A percentile compares a stretch with the other conserved stretches of the same genome.
These are phyloP conservation scores for Miniopterus natalensis DNA, from an alignment of 2,113 vertebrate genomes.

Conservation along the genomic window DNA sequence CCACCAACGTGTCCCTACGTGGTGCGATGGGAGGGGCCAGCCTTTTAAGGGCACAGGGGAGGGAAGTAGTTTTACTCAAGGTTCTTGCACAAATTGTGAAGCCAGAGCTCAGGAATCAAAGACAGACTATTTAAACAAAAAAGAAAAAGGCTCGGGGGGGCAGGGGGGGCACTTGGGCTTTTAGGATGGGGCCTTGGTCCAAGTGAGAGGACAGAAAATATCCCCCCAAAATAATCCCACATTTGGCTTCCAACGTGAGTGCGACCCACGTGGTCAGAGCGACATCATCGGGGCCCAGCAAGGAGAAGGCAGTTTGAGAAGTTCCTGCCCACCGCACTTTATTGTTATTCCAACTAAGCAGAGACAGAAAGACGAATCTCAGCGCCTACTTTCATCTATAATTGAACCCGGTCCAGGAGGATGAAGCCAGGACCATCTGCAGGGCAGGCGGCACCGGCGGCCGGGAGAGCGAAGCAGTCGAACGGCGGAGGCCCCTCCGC, in stretches of 20 bases:
- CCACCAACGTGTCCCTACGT: neutral
- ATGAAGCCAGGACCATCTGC: conserved; percentile 90
- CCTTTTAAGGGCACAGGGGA: neutral
- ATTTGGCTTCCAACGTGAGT: conserved; percentile 18
- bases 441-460: conserved; percentile 88
- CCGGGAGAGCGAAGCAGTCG: conserved; percentile 91
- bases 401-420: conserved; percentile 92
- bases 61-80: neutral
- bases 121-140: neutral
- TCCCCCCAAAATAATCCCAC: neutral
- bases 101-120: neutral
- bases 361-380: conserved; percentile 93
- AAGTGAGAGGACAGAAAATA: neutral
- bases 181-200: neutral
- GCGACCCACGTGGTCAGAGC: neutral
- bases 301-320: conserved; percentile 85
- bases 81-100: neutral
- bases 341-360: conserved; percentile 90
- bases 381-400: conserved; percentile 91
- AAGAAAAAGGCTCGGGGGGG: neutral
- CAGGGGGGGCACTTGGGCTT: neutral
- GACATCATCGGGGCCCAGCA: conserved; percentile 28
- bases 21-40: neutral
- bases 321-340: conserved; percentile 89
- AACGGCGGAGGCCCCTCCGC: conserved; percentile 90